These are phyloP conservation scores for Eurytoma californica DNA, from an alignment of 2,888 invertebrate species.

Conservation along the genomic window DNA sequence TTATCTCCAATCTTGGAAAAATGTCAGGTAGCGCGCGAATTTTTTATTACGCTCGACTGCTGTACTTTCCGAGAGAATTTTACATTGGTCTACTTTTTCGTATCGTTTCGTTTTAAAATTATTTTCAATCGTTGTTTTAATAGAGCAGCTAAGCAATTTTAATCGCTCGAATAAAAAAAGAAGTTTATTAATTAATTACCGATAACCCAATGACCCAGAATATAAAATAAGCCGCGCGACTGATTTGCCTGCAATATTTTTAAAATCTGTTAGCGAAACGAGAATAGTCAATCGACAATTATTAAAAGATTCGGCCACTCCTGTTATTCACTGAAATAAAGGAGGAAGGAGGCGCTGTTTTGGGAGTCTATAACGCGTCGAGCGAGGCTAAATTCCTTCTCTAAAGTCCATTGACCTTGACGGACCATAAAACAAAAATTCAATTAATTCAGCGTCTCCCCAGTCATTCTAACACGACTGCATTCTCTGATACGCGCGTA, in stretches of 20 bases:
- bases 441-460: slow-evolving; percentile 32
- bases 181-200: too few species aligned
- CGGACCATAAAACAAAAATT: slow-evolving; percentile 37
- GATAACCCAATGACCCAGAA: too few species aligned
- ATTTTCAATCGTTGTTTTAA: too few species aligned
- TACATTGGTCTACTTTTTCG: too few species aligned
- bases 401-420: slow-evolving; percentile 52
- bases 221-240: neutral
- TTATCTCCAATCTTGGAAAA: too few species aligned
- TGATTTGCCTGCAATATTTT: neutral
- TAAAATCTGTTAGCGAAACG: neutral
- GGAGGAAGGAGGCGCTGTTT: neutral
- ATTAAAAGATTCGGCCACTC: neutral
- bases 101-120: too few species aligned
- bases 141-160: too few species aligned
- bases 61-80: too few species aligned
- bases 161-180: too few species aligned
- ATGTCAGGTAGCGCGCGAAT: too few species aligned
- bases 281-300: slow-evolving; percentile 31
- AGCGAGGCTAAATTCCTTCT: slow-evolving; percentile 41
- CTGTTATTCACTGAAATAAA: slow-evolving; percentile 21
- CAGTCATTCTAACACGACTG: slow-evolving; percentile 23
- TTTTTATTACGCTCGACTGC: too few species aligned
- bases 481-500: slow-evolving; percentile 20
- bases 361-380: neutral